Base-by-base conservation (phyloP, 2,888 invertebrate genomes). In the Zygothrica quintamaculata region DNA sequence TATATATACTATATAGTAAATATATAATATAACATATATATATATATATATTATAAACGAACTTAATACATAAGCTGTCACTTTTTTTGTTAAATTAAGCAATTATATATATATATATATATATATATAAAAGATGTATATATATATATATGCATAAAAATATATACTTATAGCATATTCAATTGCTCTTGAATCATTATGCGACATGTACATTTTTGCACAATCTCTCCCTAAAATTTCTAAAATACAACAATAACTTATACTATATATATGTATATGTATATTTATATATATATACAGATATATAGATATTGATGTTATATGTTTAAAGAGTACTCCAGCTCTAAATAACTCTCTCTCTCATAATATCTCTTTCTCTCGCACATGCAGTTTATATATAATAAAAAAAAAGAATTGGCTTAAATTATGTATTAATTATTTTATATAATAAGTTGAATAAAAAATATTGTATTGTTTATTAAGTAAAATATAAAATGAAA, bases 131-230 rank as follows among this genome's bases (percentile, higher is more conserved):
- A n/a, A n/a, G n/a, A n/a, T n/a, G n/a, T n/a, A n/a, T n/a, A n/a
- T 25, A 56, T 52, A 64, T 11, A 13, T 52, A 33, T 46, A 65
- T 29, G 25, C 53, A 58, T 13, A 31, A 8, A 48, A 31, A 36
- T 40, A 43, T 51, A 55, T 51, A 31, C 53, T 53, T 13, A 31
- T 11, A 48, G 34, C 46, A 37, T 51, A 58, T 51, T 50, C 48
- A 12, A 65, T 8, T 46, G 42, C 36, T 60, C 3, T 22, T 22
- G 18, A 22, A 37, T 75, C 51, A 48, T 56, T 47, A 62, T 44
- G 11, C 44, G 47, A 71, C 65, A 74, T 77, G 77, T 77, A 77
- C 58, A 82, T 66, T 59, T 55, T 67, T 72, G 80, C 75, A 76
- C 72, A 64, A 22, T 22, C 18, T 5, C 18, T n/a, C 46, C 57